A percentile compares a stretch with the other conserved stretches of the same genome.
Evolutionary conservation across 2,113 vertebrate species (phyloP).

Genomic region (Microcebus tavaratra): DNA sequence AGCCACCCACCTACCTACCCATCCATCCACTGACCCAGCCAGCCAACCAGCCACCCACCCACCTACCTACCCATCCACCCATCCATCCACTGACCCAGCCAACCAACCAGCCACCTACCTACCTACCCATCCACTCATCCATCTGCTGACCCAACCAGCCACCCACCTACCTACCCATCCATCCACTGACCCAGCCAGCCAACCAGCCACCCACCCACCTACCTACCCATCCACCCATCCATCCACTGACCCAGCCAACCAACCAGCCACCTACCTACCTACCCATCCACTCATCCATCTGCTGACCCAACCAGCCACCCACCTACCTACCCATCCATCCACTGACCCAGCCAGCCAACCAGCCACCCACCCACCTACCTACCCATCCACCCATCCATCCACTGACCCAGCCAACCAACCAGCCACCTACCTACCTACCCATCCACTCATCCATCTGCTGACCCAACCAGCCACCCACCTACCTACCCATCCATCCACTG

Average conservation of each 20-base stretch:
- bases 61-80: too few species aligned
- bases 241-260: neutral
- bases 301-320: neutral
- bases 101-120: too few species aligned
- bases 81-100: neutral
- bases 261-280: neutral
- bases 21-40: too few species aligned
- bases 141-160: neutral
- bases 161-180: accelerated
- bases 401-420: neutral
- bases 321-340: neutral
- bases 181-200: neutral
- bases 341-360: neutral
- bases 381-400: accelerated
- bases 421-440: neutral
- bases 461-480: neutral
- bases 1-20: neutral
- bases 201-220: too few species aligned
- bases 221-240: accelerated
- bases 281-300: too few species aligned
- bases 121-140: neutral
- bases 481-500: too few species aligned
- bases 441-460: too few species aligned
- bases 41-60: neutral
- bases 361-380: accelerated